Evolutionary conservation across 2,888 invertebrate species (phyloP).

Genomic region (Creontiades dilutus): DNA sequence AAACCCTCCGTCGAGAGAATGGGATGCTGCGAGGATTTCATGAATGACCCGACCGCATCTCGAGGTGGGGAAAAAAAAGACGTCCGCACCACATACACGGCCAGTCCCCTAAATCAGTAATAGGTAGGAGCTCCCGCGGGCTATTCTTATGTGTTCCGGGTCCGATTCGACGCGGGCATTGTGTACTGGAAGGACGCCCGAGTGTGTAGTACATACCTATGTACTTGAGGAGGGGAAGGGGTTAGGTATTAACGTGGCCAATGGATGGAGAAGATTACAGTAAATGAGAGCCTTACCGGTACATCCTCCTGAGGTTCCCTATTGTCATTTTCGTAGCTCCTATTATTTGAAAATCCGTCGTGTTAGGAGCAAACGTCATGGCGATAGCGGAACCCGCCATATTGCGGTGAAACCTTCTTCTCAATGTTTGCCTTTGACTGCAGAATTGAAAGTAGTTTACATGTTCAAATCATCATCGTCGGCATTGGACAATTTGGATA

Average conservation of each 20-base stretch:
- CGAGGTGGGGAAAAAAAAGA: neutral
- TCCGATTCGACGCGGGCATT: slow-evolving; percentile 52
- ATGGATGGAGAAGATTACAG: slow-evolving; percentile 58
- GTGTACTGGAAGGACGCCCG: slow-evolving; percentile 44
- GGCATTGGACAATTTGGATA: no score
- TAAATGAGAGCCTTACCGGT: slow-evolving; percentile 43
- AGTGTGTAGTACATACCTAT: slow-evolving; percentile 57
- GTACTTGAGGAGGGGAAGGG: neutral
- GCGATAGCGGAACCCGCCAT: no score
- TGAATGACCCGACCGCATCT: slow-evolving; percentile 42
- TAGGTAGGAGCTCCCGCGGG: slow-evolving; percentile 33
- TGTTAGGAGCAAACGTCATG: no score
- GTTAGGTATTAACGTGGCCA: slow-evolving; percentile 49
- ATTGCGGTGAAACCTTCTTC: no score
- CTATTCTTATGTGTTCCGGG: slow-evolving; percentile 36
- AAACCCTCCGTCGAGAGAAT: neutral
- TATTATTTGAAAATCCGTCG: neutral
- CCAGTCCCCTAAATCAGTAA: slow-evolving; percentile 40
- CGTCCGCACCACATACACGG: slow-evolving; percentile 1
- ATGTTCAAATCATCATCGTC: no score
- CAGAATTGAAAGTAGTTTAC: no score
- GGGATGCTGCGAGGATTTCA: slow-evolving; percentile 28
- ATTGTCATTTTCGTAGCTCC: slow-evolving; percentile 47
- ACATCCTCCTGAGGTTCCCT: neutral
- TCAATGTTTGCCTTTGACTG: no score